A percentile compares a stretch with the other conserved stretches of the same genome.
phyloP scores from a whole-genome alignment of 2,797 vertebrate species.

The Anolis apletophallus region DNA sequence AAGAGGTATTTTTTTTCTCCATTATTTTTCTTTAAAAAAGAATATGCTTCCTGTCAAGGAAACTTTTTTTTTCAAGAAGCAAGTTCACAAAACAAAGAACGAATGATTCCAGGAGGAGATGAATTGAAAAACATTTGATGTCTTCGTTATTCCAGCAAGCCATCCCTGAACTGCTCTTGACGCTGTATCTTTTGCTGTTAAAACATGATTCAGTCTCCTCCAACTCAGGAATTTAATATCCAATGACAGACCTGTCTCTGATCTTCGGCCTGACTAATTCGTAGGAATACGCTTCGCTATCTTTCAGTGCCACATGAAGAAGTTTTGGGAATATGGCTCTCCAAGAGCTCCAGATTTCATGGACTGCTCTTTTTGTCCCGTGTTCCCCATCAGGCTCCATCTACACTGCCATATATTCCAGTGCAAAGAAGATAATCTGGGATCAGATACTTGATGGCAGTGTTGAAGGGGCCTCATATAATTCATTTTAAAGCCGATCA shows the following conservation, averaged over 20 bases:
- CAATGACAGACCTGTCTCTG: background rate
- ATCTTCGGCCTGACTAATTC: background rate
- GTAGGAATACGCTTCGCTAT: background rate
- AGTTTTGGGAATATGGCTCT: background rate
- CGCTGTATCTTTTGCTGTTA: background rate
- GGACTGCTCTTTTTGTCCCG: background rate
- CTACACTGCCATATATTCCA: no score
- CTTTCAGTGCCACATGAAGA: background rate
- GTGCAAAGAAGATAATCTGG: no score
- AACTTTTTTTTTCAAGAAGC: background rate
- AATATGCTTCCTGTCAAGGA: no score
- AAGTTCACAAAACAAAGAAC: background rate
- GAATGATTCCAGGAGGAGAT: background rate
- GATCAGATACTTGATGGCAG: no score
- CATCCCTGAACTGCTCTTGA: background rate
- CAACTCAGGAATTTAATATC: background rate
- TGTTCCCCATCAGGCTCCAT: no score
- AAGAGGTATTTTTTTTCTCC: background rate
- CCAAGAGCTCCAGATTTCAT: background rate
- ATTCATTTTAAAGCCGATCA: no score
- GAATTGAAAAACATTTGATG: background rate
- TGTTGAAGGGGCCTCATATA: no score
- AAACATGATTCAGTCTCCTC: background rate
- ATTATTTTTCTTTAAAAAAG: no score
- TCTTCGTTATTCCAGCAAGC: background rate